These are phyloP conservation scores for Heliconius hortense DNA, from an alignment of 2,888 invertebrate genomes.

Conservation along the genomic window DNA sequence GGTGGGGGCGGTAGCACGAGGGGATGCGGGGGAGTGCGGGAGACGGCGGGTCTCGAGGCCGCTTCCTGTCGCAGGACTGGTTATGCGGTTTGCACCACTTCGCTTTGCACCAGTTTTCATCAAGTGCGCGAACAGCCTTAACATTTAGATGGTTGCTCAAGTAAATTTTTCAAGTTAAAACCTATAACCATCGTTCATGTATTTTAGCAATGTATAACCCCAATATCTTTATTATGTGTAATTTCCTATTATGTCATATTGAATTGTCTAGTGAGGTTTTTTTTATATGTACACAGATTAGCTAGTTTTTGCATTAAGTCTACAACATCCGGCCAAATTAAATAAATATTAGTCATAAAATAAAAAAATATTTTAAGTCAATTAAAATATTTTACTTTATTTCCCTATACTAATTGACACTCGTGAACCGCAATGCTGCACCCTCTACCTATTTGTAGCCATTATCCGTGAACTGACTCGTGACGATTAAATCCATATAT, in stretches of 20 bases:
- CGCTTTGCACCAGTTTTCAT: conserved; percentile 77
- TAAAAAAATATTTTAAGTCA: not conserved
- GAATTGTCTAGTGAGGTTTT: not conserved
- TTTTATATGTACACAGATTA: not conserved
- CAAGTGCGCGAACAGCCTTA: conserved; percentile 65
- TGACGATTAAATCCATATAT: conserved; percentile 40
- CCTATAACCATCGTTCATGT: conserved; percentile 3
- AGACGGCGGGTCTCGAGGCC: conserved; percentile 62
- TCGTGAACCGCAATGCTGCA: conserved; percentile 36
- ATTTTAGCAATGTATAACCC: not conserved
- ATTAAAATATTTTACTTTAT: conserved; percentile 34
- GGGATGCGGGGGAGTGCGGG: conserved; percentile 39
- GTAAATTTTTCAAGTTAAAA: conserved; percentile 48
- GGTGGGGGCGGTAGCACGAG: conserved; percentile 39
- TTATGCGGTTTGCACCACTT: conserved; percentile 77
- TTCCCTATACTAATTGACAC: conserved; percentile 37
- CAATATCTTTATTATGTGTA: not conserved
- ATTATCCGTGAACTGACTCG: conserved; percentile 39
- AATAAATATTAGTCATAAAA: not conserved
- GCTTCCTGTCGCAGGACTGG: conserved; percentile 79
- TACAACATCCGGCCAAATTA: not conserved
- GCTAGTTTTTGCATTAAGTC: not conserved
- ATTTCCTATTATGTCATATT: not conserved
- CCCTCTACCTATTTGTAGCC: conserved; percentile 39
- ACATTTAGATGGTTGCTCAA: conserved; percentile 56